Evolutionary conservation across 2,797 vertebrate species (phyloP).

Genomic region (Dicrostonyx torquatus): DNA sequence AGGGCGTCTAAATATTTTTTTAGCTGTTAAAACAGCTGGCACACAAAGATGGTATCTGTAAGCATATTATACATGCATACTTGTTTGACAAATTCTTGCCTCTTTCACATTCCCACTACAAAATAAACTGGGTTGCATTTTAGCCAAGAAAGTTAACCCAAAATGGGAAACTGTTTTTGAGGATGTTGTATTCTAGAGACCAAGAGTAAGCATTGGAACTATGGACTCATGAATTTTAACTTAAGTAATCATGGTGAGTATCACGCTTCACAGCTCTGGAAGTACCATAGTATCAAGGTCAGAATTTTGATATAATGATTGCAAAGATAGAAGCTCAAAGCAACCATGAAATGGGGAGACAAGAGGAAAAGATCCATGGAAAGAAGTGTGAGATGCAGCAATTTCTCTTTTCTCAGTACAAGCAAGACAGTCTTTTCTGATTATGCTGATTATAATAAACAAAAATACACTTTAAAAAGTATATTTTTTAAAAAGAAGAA

Average conservation of each 20-base stretch:
- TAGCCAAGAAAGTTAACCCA: neutral
- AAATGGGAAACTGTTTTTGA: neutral
- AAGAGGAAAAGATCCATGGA: accelerated
- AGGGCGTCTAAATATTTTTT: neutral
- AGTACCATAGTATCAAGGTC: neutral
- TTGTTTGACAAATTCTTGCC: neutral
- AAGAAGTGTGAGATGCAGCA: neutral
- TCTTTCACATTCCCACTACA: neutral
- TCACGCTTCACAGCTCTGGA: neutral
- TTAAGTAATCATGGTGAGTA: neutral
- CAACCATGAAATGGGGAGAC: neutral
- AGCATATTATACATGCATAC: neutral
- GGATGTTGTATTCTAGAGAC: neutral
- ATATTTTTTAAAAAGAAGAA: constrained; percentile 23
- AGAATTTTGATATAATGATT: neutral
- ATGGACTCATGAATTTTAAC: constrained; percentile 2
- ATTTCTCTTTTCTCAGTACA: neutral
- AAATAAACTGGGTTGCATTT: neutral
- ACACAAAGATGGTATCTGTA: neutral
- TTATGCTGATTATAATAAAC: constrained; percentile 50
- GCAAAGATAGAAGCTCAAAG: neutral
- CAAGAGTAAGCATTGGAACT: neutral
- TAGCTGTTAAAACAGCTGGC: neutral
- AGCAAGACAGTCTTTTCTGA: neutral
- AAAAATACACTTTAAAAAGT: constrained; percentile 38